Conservation (phyloP, 2,888 invertebrate species). For the Cheilosia vulpina region DNA sequence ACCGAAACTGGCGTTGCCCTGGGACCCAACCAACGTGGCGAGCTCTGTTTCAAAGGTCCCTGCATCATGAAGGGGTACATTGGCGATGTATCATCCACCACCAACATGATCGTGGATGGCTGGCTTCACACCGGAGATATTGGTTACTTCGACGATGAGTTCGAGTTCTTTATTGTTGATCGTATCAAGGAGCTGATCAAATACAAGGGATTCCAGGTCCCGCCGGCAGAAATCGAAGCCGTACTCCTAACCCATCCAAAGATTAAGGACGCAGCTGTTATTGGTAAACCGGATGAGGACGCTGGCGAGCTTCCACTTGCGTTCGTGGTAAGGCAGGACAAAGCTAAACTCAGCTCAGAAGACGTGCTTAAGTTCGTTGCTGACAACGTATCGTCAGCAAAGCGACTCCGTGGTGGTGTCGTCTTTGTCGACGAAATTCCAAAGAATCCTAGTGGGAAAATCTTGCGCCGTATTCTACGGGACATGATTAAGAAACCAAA, state of each 20-base stretch:
- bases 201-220: constrained; percentile 93
- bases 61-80: constrained; percentile 93
- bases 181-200: constrained; percentile 95
- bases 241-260: constrained; percentile 88
- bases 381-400: constrained; percentile 87
- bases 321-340: constrained; percentile 88
- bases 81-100: constrained; percentile 88
- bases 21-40: constrained; percentile 89
- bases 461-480: constrained; percentile 86
- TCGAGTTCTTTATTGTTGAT: constrained; percentile 92
- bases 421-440: constrained; percentile 90
- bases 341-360: constrained; percentile 84
- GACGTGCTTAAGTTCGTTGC: constrained; percentile 86
- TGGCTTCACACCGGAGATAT: constrained; percentile 92
- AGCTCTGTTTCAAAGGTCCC: constrained; percentile 93
- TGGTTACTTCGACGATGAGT: constrained; percentile 91
- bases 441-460: constrained; percentile 91
- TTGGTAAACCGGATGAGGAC: constrained; percentile 89
- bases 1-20: constrained; percentile 86
- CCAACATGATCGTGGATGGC: constrained; percentile 88
- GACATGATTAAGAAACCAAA: constrained; percentile 80
- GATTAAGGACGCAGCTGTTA: constrained; percentile 91
- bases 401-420: constrained; percentile 90
- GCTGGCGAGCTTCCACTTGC: constrained; percentile 91
- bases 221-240: constrained; percentile 94